These are phyloP conservation scores for Siphamia tubifer DNA, from an alignment of 2,113 vertebrate species.

Conservation along the genomic window DNA sequence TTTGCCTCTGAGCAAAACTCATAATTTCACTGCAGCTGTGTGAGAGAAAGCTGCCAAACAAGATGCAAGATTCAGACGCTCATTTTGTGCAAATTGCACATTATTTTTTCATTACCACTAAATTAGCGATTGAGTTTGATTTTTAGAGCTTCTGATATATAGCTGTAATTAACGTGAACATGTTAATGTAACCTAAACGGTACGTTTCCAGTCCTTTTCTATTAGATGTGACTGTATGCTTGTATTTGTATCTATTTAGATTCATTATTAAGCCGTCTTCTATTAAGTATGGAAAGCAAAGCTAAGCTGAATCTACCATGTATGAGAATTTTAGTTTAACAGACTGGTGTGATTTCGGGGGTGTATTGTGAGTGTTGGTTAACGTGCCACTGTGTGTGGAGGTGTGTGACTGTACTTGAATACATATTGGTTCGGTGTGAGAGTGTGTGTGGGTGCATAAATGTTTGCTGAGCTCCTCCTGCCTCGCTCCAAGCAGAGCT, in stretches of 20 bases:
- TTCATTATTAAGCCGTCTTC: slow-evolving; percentile 22
- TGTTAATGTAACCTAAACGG: not conserved
- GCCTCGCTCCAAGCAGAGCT: slow-evolving; percentile 67
- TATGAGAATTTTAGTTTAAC: slow-evolving; percentile 51
- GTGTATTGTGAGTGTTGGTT: slow-evolving; percentile 61
- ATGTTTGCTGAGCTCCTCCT: slow-evolving; percentile 69
- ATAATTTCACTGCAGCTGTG: slow-evolving; percentile 23
- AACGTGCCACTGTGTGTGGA: slow-evolving; percentile 69
- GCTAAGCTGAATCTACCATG: slow-evolving; percentile 29
- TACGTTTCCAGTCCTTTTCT: not conserved
- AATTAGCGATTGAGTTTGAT: not conserved
- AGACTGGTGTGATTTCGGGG: slow-evolving; percentile 65
- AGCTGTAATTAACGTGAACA: not conserved
- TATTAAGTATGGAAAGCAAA: slow-evolving; percentile 6
- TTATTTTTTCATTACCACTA: not conserved
- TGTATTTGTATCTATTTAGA: no score
- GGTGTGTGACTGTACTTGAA: slow-evolving; percentile 75
- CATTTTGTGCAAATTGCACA: not conserved
- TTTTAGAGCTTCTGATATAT: not conserved
- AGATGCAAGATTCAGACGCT: not conserved
- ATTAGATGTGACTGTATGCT: not conserved
- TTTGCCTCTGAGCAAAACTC: slow-evolving; percentile 29
- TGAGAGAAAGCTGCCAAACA: not conserved
- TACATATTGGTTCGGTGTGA: slow-evolving; percentile 67
- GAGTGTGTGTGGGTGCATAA: slow-evolving; percentile 77